Evolutionary conservation across 2,113 vertebrate genomes (phyloP).

Genomic region (Neopipo cinnamomea): DNA sequence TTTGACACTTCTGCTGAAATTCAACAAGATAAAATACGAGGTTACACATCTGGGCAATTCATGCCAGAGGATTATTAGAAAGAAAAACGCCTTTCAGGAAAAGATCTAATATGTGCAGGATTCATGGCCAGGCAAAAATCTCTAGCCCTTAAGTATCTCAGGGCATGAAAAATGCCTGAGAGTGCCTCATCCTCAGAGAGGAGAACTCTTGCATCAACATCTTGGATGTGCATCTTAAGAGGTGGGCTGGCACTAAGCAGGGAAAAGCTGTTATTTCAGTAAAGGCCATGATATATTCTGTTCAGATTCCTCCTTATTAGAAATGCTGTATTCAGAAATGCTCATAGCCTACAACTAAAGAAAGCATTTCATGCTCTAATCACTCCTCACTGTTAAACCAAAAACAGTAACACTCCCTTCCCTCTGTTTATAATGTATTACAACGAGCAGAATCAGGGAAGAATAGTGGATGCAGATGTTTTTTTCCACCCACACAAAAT

Average conservation of each 20-base stretch:
- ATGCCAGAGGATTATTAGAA: background rate
- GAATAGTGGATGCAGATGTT: background rate
- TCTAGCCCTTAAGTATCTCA: background rate
- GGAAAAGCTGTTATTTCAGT: background rate
- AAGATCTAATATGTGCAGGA: background rate
- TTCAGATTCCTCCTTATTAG: background rate
- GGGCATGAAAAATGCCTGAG: background rate
- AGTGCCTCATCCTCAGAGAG: accelerated
- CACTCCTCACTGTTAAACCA: background rate
- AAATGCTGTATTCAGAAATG: background rate
- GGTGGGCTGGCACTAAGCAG: background rate
- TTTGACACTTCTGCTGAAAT: background rate
- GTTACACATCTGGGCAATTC: background rate
- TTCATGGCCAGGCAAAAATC: background rate
- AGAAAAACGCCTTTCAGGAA: background rate
- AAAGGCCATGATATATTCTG: background rate
- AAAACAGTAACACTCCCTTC: background rate
- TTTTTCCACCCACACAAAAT: background rate
- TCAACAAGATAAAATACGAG: background rate
- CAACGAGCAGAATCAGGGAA: background rate
- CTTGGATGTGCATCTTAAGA: background rate
- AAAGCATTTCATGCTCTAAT: background rate
- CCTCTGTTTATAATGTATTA: background rate
- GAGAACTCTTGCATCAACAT: background rate
- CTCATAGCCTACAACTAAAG: background rate